Conservation (phyloP, 2,797 vertebrate genomes). For the Ptychobarbus kaznakovi region DNA sequence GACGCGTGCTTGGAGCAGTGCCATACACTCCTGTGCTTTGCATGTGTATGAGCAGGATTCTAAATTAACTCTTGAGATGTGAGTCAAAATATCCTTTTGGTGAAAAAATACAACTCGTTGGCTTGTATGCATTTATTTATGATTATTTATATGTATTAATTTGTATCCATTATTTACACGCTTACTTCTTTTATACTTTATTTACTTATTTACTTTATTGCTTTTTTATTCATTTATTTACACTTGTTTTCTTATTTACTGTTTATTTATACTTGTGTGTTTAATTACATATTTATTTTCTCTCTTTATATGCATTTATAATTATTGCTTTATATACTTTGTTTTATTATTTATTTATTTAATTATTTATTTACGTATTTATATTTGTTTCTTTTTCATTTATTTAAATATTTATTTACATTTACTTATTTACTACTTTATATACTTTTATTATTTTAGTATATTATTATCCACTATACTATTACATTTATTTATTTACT, state of each 20-base stretch:
- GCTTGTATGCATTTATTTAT: not conserved
- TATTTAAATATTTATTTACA: not conserved
- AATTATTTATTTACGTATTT: too few relatives aligned
- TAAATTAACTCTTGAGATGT: not conserved
- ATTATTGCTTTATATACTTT: too few relatives aligned
- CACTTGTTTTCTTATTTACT: not conserved
- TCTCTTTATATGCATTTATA: too few relatives aligned
- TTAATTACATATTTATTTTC: too few relatives aligned
- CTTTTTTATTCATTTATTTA: not conserved
- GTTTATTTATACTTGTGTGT: not conserved
- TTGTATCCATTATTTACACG: not conserved
- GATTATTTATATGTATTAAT: not conserved
- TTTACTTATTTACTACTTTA: not conserved
- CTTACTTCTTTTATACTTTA: not conserved
- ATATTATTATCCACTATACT: not conserved
- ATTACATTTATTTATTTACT: not conserved
- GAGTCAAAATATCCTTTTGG: not conserved
- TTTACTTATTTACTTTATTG: not conserved
- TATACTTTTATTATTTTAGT: too few relatives aligned
- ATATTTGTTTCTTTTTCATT: not conserved
- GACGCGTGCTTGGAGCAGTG: not conserved
- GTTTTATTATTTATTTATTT: too few relatives aligned
- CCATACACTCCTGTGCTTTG: slow-evolving; percentile 12
- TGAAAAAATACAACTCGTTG: not conserved
- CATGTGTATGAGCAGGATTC: slow-evolving; percentile 5